phyloP scores from a whole-genome alignment of 2,113 vertebrate genomes.

The Dunckerocampus dactyliophorus region DNA sequence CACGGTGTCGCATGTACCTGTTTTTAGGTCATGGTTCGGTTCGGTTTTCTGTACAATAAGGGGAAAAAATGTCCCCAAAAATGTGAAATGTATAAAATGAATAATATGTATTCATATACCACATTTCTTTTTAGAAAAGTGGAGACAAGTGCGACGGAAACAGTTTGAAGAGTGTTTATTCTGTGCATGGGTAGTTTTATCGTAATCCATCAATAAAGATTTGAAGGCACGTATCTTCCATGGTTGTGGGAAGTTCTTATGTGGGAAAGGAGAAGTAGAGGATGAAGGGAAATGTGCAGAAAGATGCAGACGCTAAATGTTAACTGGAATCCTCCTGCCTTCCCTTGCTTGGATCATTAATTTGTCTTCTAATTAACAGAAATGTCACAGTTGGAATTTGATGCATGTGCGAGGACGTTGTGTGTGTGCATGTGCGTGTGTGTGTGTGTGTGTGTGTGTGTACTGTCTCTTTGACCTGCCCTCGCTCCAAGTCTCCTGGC shows the following conservation, averaged over 20 bases:
- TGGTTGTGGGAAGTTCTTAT: background rate
- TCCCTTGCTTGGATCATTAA: constrained; percentile 60
- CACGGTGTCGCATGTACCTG: too few species aligned
- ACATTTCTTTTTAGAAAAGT: too few species aligned
- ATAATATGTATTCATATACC: too few species aligned
- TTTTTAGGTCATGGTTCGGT: too few species aligned
- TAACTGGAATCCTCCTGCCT: constrained; percentile 46
- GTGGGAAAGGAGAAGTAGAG: constrained; percentile 1
- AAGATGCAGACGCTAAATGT: constrained; percentile 36
- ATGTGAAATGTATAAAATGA: too few species aligned
- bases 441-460: constrained; percentile 27
- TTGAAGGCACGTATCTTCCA: background rate
- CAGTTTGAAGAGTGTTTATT: too few species aligned
- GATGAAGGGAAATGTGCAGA: constrained; percentile 1
- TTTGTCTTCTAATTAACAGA: constrained; percentile 68
- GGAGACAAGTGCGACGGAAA: too few species aligned
- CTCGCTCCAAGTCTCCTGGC: constrained; percentile 67
- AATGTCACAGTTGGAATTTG: constrained; percentile 66
- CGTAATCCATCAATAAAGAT: too few species aligned
- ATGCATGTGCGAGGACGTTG: constrained; percentile 32
- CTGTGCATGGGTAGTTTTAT: too few species aligned
- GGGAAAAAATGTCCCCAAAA: too few species aligned
- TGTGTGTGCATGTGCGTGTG: constrained; percentile 29
- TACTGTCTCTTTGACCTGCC: constrained; percentile 64
- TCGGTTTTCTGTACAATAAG: too few species aligned